Evolutionary conservation across 2,113 vertebrate species (phyloP).

Genomic region (Ameiurus melas): DNA sequence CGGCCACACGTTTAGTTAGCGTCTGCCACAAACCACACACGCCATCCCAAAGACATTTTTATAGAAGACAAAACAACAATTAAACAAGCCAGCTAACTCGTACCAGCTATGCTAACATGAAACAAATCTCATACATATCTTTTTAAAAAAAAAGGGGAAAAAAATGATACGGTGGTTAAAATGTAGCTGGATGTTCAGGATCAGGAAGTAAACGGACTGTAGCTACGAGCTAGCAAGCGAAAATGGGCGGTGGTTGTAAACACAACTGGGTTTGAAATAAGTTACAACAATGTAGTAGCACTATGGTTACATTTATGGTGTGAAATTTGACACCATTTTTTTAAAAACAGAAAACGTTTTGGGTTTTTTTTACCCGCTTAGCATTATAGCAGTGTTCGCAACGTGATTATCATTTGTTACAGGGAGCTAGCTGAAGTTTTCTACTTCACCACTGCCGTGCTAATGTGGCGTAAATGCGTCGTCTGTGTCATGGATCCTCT

Average conservation of each 20-base stretch:
- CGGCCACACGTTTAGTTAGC: neutral
- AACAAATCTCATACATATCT: neutral
- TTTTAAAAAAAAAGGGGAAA: neutral
- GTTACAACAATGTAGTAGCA: neutral
- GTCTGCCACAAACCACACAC: neutral
- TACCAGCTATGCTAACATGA: neutral
- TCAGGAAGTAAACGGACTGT: neutral
- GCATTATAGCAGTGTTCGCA: neutral
- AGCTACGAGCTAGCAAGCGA: neutral
- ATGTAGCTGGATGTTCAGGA: neutral
- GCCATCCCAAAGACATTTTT: neutral
- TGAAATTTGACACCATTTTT: neutral
- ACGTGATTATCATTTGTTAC: neutral
- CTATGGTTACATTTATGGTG: neutral
- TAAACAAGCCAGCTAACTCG: neutral
- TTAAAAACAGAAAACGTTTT: neutral
- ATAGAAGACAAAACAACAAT: neutral
- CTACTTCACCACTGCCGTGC: neutral
- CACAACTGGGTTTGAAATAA: neutral
- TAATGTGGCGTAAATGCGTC: neutral
- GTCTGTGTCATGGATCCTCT: neutral
- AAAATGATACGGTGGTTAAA: neutral
- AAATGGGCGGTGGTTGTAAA: neutral
- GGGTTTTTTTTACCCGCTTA: neutral
- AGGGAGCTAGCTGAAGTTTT: neutral